Evolutionary conservation across 2,888 invertebrate species (phyloP).

Genomic region (Prenolepis imparis): DNA sequence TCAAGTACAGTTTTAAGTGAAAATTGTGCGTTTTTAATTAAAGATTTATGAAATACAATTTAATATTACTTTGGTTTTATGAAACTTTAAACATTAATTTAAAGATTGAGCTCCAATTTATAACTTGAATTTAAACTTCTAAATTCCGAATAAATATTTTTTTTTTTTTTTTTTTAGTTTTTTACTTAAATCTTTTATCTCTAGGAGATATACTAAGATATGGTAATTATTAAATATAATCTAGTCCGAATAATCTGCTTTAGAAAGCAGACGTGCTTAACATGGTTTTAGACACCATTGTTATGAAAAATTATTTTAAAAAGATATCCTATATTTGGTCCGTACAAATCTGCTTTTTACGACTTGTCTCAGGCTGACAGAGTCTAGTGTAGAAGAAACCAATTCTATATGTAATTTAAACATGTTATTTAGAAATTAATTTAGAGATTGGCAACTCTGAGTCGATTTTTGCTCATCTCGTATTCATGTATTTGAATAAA

Average conservation of each 20-base stretch:
- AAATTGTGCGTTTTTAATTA: not conserved
- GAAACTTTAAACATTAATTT: slow-evolving; percentile 4
- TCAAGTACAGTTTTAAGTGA: not conserved
- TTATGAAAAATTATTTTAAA: not conserved
- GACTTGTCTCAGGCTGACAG: not conserved
- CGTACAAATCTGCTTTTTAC: not conserved
- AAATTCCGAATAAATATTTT: not conserved
- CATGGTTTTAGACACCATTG: not conserved
- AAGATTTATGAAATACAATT: slow-evolving; percentile 8
- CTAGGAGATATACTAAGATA: not conserved
- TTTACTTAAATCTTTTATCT: not conserved
- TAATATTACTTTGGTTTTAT: not conserved
- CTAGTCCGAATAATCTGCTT: not conserved
- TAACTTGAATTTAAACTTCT: not conserved
- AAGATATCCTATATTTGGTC: not conserved
- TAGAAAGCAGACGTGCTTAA: not conserved
- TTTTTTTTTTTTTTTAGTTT: not conserved
- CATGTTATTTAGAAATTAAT: not conserved
- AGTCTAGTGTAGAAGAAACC: too few species aligned
- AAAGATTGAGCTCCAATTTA: not conserved
- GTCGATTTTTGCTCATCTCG: not conserved
- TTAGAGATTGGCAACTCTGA: not conserved
- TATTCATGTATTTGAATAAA: too few species aligned
- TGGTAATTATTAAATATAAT: not conserved
- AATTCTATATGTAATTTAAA: too few species aligned